Conservation (phyloP, 2,888 invertebrate species). For the Amiota communis region DNA sequence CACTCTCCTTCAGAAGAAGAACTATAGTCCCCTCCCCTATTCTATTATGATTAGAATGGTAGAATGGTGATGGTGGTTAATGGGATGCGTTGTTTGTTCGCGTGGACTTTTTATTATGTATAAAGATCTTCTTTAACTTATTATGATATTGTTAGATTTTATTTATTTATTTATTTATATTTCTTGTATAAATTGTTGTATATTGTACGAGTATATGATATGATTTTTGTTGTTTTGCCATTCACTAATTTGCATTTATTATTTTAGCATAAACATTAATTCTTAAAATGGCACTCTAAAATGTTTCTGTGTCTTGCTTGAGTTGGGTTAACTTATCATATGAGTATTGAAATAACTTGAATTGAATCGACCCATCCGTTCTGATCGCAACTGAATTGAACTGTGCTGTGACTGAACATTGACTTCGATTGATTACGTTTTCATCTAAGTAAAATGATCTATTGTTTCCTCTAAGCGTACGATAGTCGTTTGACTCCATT, state of each 20-base stretch:
- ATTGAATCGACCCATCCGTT: neutral
- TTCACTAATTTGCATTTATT: slow-evolving; percentile 66
- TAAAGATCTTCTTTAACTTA: slow-evolving; percentile 37
- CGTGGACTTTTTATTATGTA: slow-evolving; percentile 47
- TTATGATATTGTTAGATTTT: slow-evolving; percentile 47
- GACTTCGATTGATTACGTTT: neutral
- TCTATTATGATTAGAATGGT: neutral
- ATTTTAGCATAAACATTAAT: slow-evolving; percentile 61
- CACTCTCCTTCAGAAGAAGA: no score
- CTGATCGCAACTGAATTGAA: neutral
- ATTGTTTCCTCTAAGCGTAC: slow-evolving; percentile 9
- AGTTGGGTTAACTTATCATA: neutral
- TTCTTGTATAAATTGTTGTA: no score
- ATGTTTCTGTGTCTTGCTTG: slow-evolving; percentile 40
- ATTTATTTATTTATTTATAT: slow-evolving; percentile 35
- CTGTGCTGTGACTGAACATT: neutral
- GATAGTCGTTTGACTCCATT: slow-evolving; percentile 1
- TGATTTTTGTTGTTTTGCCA: slow-evolving; percentile 47
- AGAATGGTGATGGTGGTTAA: slow-evolving; percentile 37
- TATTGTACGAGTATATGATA: slow-evolving; percentile 35
- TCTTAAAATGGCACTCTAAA: slow-evolving; percentile 63
- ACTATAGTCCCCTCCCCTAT: neutral
- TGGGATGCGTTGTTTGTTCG: slow-evolving; percentile 45
- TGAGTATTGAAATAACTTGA: neutral
- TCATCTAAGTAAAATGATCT: slow-evolving; percentile 15